A percentile compares a stretch with the other conserved stretches of the same genome.
Evolutionary conservation across 1,140 invertebrate species (phyloP).

Genomic region (Pogonomyrmex californicus): DNA sequence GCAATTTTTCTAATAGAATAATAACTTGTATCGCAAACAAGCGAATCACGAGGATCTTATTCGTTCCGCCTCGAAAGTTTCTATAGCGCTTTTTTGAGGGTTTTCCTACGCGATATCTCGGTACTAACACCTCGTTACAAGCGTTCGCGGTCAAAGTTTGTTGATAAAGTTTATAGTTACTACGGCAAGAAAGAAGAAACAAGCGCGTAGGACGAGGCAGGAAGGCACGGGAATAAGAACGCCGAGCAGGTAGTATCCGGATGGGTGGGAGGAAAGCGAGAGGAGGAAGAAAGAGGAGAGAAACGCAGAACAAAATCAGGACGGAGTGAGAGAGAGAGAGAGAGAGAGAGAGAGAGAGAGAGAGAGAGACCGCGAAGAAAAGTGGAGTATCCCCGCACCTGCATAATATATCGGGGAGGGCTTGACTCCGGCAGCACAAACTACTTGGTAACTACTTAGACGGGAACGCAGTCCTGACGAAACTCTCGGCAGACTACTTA

Average conservation of each 20-base stretch:
- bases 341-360: not conserved
- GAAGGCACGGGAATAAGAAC: slow-evolving; percentile 39
- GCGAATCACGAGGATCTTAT: slow-evolving; percentile 33
- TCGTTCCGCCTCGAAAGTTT: slow-evolving; percentile 33
- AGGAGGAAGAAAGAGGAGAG: not conserved
- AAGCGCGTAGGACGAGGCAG: slow-evolving; percentile 18
- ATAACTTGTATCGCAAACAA: slow-evolving; percentile 7
- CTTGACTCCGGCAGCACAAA: slow-evolving; percentile 83
- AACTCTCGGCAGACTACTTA: slow-evolving; percentile 85
- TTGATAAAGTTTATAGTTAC: slow-evolving; percentile 62
- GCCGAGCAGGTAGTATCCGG: slow-evolving; percentile 47
- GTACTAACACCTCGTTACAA: slow-evolving; percentile 58
- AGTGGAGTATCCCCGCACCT: slow-evolving; percentile 77
- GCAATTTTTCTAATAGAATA: slow-evolving; percentile 44
- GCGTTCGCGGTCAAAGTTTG: slow-evolving; percentile 53
- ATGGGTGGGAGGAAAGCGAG: not conserved
- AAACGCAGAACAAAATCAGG: slow-evolving; percentile 6
- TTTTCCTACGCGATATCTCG: slow-evolving; percentile 17
- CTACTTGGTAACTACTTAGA: slow-evolving; percentile 85
- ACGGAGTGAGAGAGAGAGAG: not conserved
- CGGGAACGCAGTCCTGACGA: slow-evolving; percentile 81
- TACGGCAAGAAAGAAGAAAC: slow-evolving; percentile 54
- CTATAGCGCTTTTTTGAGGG: slow-evolving; percentile 28
- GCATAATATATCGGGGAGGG: slow-evolving; percentile 81
- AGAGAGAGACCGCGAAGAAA: slow-evolving; percentile 42